Conservation (phyloP, 1,140 invertebrate genomes). For the Apis florea region DNA sequence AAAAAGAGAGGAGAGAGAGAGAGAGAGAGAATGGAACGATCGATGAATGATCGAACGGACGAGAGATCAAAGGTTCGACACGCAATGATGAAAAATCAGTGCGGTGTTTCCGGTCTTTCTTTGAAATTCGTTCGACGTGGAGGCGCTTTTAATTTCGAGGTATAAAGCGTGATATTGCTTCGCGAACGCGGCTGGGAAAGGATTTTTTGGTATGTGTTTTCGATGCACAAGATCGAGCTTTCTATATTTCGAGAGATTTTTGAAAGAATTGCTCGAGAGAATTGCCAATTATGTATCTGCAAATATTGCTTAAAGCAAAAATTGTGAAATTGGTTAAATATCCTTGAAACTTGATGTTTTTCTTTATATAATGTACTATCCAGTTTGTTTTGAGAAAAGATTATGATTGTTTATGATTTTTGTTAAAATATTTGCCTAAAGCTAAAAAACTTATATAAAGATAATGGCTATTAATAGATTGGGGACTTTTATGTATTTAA, state of each 20-base stretch:
- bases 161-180: not conserved
- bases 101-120: not conserved
- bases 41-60: not conserved
- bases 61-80: slow-evolving; percentile 11
- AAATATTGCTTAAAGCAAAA: too few species aligned
- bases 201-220: too few species aligned
- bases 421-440: too few species aligned
- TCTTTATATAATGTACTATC: too few species aligned
- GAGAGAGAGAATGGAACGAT: not conserved
- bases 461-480: too few species aligned
- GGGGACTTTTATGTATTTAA: too few species aligned
- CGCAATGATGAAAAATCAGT: not conserved
- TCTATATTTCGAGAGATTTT: not conserved
- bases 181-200: not conserved
- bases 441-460: too few species aligned
- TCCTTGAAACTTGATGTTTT: not conserved
- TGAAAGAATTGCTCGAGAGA: too few species aligned
- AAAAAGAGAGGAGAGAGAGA: not conserved
- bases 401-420: too few species aligned
- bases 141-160: not conserved
- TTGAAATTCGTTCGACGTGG: not conserved
- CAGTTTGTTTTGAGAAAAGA: too few species aligned
- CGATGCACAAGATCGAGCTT: not conserved
- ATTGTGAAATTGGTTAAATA: too few species aligned
- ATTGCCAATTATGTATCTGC: too few species aligned